Evolutionary conservation across 2,888 invertebrate species (phyloP).

Genomic region (Priocnemis perturbator): DNA sequence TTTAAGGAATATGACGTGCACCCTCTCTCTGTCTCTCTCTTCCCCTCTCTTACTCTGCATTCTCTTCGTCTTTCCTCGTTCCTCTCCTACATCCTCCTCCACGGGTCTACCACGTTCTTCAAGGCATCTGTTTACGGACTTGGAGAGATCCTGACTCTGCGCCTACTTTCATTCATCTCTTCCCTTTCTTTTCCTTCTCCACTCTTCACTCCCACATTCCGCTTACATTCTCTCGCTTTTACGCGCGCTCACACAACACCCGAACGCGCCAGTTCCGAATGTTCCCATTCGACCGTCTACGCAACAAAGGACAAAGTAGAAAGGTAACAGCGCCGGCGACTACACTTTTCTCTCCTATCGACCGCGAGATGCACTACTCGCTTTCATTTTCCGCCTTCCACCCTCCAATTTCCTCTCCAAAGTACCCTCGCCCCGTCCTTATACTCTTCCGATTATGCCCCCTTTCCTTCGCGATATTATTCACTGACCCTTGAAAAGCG

Average conservation of each 20-base stretch:
- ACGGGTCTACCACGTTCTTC: neutral
- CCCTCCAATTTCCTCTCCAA: neutral
- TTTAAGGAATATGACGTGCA: conserved; percentile 6
- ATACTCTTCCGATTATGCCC: neutral
- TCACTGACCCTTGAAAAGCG: conserved; percentile 6
- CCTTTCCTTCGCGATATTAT: conserved; percentile 1
- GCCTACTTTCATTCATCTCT: neutral
- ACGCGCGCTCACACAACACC: neutral
- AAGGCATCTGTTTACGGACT: no score
- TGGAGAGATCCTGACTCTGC: neutral
- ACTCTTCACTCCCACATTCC: neutral
- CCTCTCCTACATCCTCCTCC: neutral
- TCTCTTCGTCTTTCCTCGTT: neutral
- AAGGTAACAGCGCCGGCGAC: conserved; percentile 23
- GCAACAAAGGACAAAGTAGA: conserved; percentile 30
- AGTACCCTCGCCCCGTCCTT: neutral
- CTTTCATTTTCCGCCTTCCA: neutral
- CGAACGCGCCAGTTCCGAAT: conserved; percentile 22
- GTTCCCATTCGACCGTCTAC: conserved; percentile 27
- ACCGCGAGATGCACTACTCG: conserved; percentile 22
- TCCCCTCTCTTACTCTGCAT: neutral
- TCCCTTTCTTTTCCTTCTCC: neutral
- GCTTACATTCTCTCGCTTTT: neutral
- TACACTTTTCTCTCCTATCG: conserved; percentile 29
- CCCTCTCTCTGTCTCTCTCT: neutral